Conservation (phyloP, 1,140 invertebrate species). For the Drosophila rhopaloa region DNA sequence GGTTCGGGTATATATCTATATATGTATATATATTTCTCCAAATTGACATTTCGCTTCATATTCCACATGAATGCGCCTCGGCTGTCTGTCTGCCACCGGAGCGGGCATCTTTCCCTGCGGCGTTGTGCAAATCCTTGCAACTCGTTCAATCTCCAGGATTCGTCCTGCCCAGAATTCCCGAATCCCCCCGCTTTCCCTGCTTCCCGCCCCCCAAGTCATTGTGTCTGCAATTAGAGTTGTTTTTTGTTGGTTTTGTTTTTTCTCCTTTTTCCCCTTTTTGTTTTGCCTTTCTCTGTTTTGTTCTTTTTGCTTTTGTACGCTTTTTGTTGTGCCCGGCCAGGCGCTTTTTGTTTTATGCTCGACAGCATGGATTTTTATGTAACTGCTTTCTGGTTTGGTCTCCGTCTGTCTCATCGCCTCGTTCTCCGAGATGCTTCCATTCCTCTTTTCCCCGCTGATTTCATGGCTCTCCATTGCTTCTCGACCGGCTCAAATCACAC, state of each 20-base stretch:
- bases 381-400: constrained; percentile 78
- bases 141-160: constrained; percentile 70
- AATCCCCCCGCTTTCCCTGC: background rate
- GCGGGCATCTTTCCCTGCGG: constrained; percentile 63
- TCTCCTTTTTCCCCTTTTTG: constrained; percentile 24
- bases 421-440: constrained; percentile 37
- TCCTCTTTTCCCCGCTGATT: constrained; percentile 70
- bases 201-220: constrained; percentile 63
- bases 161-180: constrained; percentile 25
- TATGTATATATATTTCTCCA: constrained; percentile 36
- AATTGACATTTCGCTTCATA: constrained; percentile 83
- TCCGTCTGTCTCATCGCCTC: constrained; percentile 43
- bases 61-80: constrained; percentile 79
- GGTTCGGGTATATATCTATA: constrained; percentile 5
- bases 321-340: constrained; percentile 68
- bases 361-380: constrained; percentile 81
- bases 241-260: constrained; percentile 70
- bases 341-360: constrained; percentile 80
- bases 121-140: constrained; percentile 79
- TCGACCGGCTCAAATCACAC: constrained; percentile 5
- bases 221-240: constrained; percentile 82
- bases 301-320: constrained; percentile 46
- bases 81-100: constrained; percentile 70
- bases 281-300: constrained; percentile 43
- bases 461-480: constrained; percentile 55